Evolutionary conservation across 2,113 vertebrate genomes (phyloP).

Genomic region (Prietella phreatophila): DNA sequence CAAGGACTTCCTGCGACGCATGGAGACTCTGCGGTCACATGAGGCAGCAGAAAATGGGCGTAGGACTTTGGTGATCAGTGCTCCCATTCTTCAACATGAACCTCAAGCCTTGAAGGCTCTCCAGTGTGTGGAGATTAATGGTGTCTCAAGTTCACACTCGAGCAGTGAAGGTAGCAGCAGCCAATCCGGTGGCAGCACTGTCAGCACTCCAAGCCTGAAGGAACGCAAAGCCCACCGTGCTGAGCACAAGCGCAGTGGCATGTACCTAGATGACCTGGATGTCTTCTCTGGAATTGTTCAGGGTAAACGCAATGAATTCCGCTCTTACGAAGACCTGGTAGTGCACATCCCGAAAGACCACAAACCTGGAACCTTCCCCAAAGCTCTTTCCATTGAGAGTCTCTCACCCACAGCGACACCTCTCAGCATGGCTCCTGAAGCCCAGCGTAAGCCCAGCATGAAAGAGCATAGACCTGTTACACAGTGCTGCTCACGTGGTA

Average conservation of each 20-base stretch:
- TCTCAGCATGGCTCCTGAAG: conserved; percentile 74
- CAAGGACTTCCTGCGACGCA: conserved; percentile 87
- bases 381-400: conserved; percentile 95
- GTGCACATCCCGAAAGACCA: conserved; percentile 95
- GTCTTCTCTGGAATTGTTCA: conserved; percentile 72
- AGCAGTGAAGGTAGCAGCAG: conserved; percentile 81
- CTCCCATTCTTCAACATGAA: conserved; percentile 83
- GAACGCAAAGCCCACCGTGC: conserved; percentile 79
- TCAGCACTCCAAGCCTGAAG: conserved; percentile 80
- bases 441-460: conserved; percentile 63
- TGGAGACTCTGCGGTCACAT: conserved; percentile 86
- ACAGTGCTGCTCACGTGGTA: conserved; percentile 82
- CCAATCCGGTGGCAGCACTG: conserved; percentile 76
- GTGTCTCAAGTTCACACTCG: conserved; percentile 65
- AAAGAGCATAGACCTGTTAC: conserved; percentile 74
- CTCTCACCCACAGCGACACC: conserved; percentile 79
- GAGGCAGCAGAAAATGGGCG: conserved; percentile 72
- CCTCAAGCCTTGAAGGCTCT: conserved; percentile 80
- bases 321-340: conserved; percentile 90
- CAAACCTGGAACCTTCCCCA: conserved; percentile 96
- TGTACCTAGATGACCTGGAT: conserved; percentile 91
- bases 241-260: conserved; percentile 84
- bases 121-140: conserved; percentile 75
- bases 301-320: conserved; percentile 79
- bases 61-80: conserved; percentile 79